Base-by-base conservation (phyloP, 2,797 vertebrate genomes). In the Dryobates pubescens region DNA sequence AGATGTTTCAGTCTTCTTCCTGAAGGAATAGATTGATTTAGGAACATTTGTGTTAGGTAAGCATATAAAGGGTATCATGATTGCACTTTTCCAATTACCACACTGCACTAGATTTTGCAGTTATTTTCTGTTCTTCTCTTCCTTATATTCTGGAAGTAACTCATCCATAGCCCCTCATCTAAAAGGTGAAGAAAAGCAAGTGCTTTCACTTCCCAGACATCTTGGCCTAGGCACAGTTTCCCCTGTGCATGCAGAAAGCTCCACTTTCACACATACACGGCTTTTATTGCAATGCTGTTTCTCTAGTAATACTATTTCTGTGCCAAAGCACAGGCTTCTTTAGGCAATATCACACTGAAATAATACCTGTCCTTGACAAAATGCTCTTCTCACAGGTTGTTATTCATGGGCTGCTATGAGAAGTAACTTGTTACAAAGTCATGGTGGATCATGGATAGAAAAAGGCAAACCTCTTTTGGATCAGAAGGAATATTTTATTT, bases 241-340 rank as follows among this genome's bases (percentile, higher is more conserved):
- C 20, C 7, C 32, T 53, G 26, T 49, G 16, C 8, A 3, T 34
- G 22, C n/a, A 76, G 57, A 72, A 62, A 56, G 6, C 5, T 34
- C 29, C 27, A 10, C 10, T 63, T 74, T 45, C 56, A 17, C 13
- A 54, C 17, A 32, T 12, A 24, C 5, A 3, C 0, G 1, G 14
- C 16, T 86, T 20, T 71, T 34, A 89, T 5, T 11, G 8, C 32
- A 30, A 30, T 34, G 6, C 6, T 41, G 12, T 70, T 82, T 67
- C 23, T 86, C 26, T 24, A 9, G 19, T 18, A 63, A 72, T 56
- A 17, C 3, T 45, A 26, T 47, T 76, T 53, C 15, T 65, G 2
- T 53, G 47, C 22, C 74, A 17, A 90, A 59, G 3, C 2, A 0
- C 22, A 70, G 30, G 7, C 9, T 93, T 62, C 54, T 80, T 81